Evolutionary conservation across 2,888 invertebrate genomes (phyloP).

Genomic region (Tachina grossa): DNA sequence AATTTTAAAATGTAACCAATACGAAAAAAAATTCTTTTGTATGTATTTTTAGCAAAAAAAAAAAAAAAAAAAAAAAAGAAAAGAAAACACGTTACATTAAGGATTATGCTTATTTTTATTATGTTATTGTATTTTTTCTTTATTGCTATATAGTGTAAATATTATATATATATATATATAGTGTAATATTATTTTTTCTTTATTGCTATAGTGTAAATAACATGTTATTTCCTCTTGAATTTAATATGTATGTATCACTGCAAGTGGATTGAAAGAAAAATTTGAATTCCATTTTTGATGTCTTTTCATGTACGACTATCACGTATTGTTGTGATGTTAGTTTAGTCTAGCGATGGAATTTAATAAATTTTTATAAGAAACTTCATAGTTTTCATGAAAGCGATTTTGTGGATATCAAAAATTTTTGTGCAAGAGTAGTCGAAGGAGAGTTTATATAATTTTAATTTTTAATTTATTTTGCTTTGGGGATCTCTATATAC

Average conservation of each 20-base stretch:
- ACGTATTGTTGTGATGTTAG: not conserved
- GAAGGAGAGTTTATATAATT: too few species aligned
- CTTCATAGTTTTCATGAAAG: not conserved
- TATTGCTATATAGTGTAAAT: constrained; percentile 6
- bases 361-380: not conserved
- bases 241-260: not conserved
- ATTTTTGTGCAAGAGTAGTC: not conserved
- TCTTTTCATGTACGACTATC: not conserved
- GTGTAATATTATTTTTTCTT: not conserved
- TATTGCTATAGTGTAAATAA: not conserved
- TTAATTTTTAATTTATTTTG: too few species aligned
- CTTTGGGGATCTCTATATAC: too few species aligned
- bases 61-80: too few species aligned
- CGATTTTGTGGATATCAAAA: not conserved
- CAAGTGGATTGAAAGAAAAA: not conserved
- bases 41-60: not conserved
- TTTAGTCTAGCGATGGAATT: not conserved
- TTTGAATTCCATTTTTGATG: not conserved
- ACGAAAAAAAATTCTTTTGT: not conserved
- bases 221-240: constrained; percentile 1
- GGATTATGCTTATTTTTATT: constrained; percentile 8
- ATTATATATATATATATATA: too few species aligned
- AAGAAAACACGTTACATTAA: constrained; percentile 4
- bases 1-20: not conserved
- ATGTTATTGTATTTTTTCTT: too few species aligned